Base-by-base conservation (phyloP, 2,888 invertebrate species). In the Epistrophella euchroma region DNA sequence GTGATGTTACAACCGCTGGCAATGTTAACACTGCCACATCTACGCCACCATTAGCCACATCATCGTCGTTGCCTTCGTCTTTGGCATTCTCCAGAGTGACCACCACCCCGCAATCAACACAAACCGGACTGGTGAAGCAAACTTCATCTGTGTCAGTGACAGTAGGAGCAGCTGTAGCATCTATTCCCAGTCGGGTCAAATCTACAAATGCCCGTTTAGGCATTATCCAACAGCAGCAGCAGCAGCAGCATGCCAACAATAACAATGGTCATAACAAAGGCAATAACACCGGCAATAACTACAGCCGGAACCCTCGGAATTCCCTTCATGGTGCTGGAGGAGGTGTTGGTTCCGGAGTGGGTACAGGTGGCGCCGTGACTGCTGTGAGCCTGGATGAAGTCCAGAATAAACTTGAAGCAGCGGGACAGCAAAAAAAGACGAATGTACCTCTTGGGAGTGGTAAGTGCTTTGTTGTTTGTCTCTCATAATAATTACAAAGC, bases 401-500 rank as follows among this genome's bases (percentile, higher is more conserved):
- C 88, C 90, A 91, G 77, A 91, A 90, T 85, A 88, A 89, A 88
- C 89, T 89, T 86, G 90, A 90, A 89, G 81, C 87, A 88, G 83
- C 88, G 86, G 76, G 87, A 88, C 89, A 89, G 88, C 90, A 89
- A 87, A 89, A 90, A 88, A 88, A 90, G 89, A 89, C 89, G 88
- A 92, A 92, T 91, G 91, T 91, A 90, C 92, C 92, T 89, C 92
- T 91, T 89, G 92, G 92, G 92, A 92, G 89, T 90, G 92, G 92
- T 92, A 91, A 92, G 92, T 92, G 90, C 89, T 88, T 88, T 89
- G 88, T 76, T 68, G 77, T 82, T 62, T 82, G 77, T 70, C 77
- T 82, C 82, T 86, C 86, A 86, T 86, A 86, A 86, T 86, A 86
- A 86, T 86, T 86, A 86, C 86, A 86, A 86, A 78, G 86, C 86